A percentile compares a stretch with the other conserved stretches of the same genome.
These are phyloP conservation scores for Heloderma charlesbogerti DNA, from an alignment of 2,113 vertebrate species.

Conservation along the genomic window DNA sequence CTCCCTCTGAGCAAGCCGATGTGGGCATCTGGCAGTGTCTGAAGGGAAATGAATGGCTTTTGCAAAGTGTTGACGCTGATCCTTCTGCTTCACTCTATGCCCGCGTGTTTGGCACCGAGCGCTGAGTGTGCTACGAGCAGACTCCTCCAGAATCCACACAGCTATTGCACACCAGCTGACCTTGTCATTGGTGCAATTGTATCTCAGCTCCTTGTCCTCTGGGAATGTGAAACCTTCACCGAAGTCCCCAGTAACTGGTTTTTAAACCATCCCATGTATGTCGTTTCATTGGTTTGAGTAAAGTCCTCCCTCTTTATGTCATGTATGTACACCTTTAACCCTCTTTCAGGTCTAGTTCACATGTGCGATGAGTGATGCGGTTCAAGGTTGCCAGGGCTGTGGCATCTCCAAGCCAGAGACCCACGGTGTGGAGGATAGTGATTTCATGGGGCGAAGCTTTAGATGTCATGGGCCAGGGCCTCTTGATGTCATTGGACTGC, in stretches of 20 bases:
- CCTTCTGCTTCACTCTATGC: neutral
- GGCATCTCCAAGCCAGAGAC: neutral
- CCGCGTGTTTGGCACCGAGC: neutral
- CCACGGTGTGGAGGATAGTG: neutral
- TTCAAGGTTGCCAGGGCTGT: neutral
- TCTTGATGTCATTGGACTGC: no score
- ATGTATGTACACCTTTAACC: neutral
- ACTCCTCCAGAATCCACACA: neutral
- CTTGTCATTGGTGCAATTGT: neutral
- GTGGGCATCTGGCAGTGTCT: neutral
- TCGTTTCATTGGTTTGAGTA: neutral
- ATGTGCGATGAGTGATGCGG: neutral
- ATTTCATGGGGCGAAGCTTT: no score
- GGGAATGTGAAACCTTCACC: neutral
- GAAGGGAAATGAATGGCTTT: neutral
- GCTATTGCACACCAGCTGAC: neutral
- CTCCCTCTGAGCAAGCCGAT: neutral
- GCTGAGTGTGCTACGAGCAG: neutral
- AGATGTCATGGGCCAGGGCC: no score
- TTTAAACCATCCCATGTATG: neutral
- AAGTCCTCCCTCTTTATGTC: neutral
- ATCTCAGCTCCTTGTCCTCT: neutral
- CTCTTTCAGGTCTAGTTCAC: neutral
- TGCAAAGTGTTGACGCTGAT: neutral
- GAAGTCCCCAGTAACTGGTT: neutral